Evolutionary conservation across 2,113 vertebrate species (phyloP), one percentile per base, ranked within the genome.

Genomic region (Mirza zaza): DNA sequence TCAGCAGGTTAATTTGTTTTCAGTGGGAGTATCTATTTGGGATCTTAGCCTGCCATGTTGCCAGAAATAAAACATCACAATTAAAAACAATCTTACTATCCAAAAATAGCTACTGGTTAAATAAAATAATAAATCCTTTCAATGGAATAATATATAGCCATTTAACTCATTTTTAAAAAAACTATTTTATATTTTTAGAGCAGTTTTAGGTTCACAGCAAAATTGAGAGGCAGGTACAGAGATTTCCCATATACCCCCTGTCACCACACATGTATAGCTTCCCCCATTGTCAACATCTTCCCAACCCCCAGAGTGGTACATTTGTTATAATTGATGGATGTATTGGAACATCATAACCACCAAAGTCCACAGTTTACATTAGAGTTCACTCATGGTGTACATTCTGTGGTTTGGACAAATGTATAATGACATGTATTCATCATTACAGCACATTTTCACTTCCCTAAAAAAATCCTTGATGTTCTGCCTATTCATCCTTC

Each of bases 1-100:
- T 91, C 76, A 65, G 39, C 11, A 68, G 20, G 70, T 68, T 87
- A 50, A 57, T 86, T 95, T 97, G 65, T 57, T 90, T 92, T 83
- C 7, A 21, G 8, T 88, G 45, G 10, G 34, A 68, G 14, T 36
- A 36, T 59, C 45, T 90, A n/a, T 71, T 61, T 95, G 45, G 17
- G 77, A 93, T 84, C 3, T 75, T 63, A 39, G 8, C 9, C n/a
- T 96, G 91, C 36, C 42, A 50, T 81, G 29, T 89, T 55, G 70
- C 0, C 20, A 94, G 91, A 91, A 85, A 68, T 70, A 81, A 85
- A 85, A 82, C n/a, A 67, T 67, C 29, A 76, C 10, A 80, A 90
- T 82, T 89, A 94, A 59, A 91, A 91, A 70, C 20, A 65, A 21
- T 93, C 34, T 95, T 91, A 50, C 42, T n/a, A 36, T 15, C 50